Base-by-base conservation (phyloP, 2,113 vertebrate species). In the Synchiropus splendidus region DNA sequence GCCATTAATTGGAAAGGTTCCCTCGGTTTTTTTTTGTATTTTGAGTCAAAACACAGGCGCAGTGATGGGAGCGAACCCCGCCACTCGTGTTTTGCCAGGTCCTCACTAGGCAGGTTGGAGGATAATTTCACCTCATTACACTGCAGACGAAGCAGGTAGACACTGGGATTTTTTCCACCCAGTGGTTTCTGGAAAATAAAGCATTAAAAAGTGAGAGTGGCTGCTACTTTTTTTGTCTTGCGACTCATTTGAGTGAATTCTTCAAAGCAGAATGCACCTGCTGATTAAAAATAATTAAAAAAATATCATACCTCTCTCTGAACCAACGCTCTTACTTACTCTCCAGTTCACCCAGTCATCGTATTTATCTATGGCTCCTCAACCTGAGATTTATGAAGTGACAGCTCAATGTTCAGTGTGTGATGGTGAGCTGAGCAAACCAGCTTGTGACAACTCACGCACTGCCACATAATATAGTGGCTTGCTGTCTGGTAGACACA, bases 81-180 rank as follows among this genome's bases (percentile, higher is more conserved):
- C 36, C 16, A 31, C 39, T 46, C 34, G 13, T 46, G 58, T 61
- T 49, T 35, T 61, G 75, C 79, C 71, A 88, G 82, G 51, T 77
- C 72, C 83, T 39, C 58, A 61, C 63, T 58, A 42, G 59, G 49
- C 58, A 6, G 72, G 66, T 79, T 72, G 68, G 77, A 84, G 73
- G 73, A 89, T 90, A 87, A 91, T 90, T 94, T 91, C 83, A 88
- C 82, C 87, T 91, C 87, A 89, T 92, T 93, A 91, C 83, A n/a
- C 45, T 0, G 18, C 43, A 85, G 86, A 76, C 48, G 47, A 72
- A 64, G 69, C 87, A 89, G 87, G 87, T 90, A 90, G 88, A 88
- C 83, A 82, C 38, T 80, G 85, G 76, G 85, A 77, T 79, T 81
- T 80, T 90, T 90, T 90, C 89, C 89, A 80, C 73, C 58, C 56